Evolutionary conservation across 1,140 invertebrate genomes (phyloP), one percentile per base, ranked within the genome.

Genomic region (Microplitis demolitor): DNA sequence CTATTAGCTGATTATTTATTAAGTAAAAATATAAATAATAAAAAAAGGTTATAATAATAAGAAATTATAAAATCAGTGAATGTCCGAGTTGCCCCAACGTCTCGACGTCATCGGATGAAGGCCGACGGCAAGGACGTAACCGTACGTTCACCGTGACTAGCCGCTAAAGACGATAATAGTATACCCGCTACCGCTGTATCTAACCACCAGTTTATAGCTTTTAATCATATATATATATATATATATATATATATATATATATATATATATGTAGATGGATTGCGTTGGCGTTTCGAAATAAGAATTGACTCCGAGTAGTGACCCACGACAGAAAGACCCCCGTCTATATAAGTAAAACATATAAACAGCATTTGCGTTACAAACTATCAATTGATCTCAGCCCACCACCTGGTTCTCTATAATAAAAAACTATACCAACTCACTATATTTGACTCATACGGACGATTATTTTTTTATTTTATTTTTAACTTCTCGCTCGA

Each of bases 71-170:
- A 63, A 73, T 34, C 69, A 60, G 72, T 69, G 72, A 74, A 66
- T 69, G 72, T 70, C 24, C 37, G 66, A 58, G 64, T 69, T 66
- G 50, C 45, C 62, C 53, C 51, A 35, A 70, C 39, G 39, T 45
- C 39, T 45, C 39, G 39, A 37, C 68, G 72, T 74, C 66, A 69
- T 13, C 62, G 56, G 53, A 31, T 61, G 76, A 78, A 78, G 76
- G 76, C 63, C 76, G 76, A 53, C 56, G 76, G 72, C 76, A 78
- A 78, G 78, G 78, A 34, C 70, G 72, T n/a, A 58, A 4, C 50
- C 63, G 74, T 74, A 73, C 76, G 64, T 77, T 78, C 78, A 77
- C 78, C 76, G 68, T 74, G 73, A 74, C 73, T 71, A 71, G 73
- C 67, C 62, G 34, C 63, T 61, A 67, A 72, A 72, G 72, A 68